Evolutionary conservation across 2,113 vertebrate genomes (phyloP).

Genomic region (Sorex araneus): DNA sequence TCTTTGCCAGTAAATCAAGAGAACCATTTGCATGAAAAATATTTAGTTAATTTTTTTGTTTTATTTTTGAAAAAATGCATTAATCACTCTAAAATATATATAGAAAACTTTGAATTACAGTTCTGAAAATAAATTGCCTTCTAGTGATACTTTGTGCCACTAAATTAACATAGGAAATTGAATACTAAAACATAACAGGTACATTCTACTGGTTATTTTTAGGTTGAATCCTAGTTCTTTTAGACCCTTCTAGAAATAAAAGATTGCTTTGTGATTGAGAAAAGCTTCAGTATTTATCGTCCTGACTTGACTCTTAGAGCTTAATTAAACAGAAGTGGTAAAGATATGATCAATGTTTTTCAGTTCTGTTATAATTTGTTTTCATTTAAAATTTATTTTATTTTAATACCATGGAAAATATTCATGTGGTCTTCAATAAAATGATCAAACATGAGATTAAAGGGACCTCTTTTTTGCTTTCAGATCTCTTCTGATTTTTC

Average conservation of each 20-base stretch:
- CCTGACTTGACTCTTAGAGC: slow-evolving; percentile 1
- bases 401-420: slow-evolving; percentile 50
- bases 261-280: background rate
- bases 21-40: too few relatives aligned
- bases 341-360: background rate
- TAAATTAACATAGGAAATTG: too few relatives aligned
- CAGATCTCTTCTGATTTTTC: background rate
- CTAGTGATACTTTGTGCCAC: too few relatives aligned
- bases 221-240: slow-evolving; percentile 15
- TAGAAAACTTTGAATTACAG: too few relatives aligned
- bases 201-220: background rate
- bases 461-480: background rate
- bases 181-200: too few relatives aligned
- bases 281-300: background rate
- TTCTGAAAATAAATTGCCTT: too few relatives aligned
- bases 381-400: slow-evolving; percentile 54
- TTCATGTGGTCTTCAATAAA: slow-evolving; percentile 38
- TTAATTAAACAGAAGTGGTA: slow-evolving; percentile 46
- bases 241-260: background rate
- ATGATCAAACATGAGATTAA: slow-evolving; percentile 35
- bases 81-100: too few relatives aligned
- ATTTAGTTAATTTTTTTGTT: too few relatives aligned
- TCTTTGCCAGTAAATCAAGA: too few relatives aligned
- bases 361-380: slow-evolving; percentile 49
- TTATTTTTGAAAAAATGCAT: too few relatives aligned